phyloP scores from a whole-genome alignment of 2,113 vertebrate genomes.

The human (Homo sapiens) region GRCh38 chr15:90433001-90433500 shows the following conservation, averaged over 20 bases:
- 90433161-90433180: not conserved
- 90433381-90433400: not conserved
- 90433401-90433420: not conserved
- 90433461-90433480: not conserved
- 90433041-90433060: not conserved
- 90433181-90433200: not conserved
- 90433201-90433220: not conserved
- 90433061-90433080: not conserved
- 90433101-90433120: not conserved
- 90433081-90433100: not conserved
- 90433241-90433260: not conserved
- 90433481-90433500: not conserved
- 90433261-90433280: not conserved
- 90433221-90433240: not conserved
- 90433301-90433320: not conserved
- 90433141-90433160: not conserved
- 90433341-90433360: not conserved
- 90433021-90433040: not conserved
- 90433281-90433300: not conserved
- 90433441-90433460: not conserved
- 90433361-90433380: not conserved
- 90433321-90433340: not conserved
- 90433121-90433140: not conserved
- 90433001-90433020: not conserved
- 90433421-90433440: not conserved